Conservation (phyloP, 2,797 vertebrate species). For the Petrocephalus schoutedeni region DNA sequence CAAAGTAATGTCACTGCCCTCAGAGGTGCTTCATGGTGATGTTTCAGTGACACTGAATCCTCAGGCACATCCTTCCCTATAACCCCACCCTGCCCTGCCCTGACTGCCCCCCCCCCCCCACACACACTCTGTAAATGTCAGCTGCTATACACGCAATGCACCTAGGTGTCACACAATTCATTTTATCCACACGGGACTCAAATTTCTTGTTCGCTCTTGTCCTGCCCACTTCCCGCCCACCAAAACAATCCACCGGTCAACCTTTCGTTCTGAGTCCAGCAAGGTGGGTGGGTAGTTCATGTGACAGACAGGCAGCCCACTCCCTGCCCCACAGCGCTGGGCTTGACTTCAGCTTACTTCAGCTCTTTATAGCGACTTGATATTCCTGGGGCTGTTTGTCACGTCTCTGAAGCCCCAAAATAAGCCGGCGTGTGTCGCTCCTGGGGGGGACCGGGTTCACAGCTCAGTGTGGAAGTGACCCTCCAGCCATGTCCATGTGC, state of each 20-base stretch:
- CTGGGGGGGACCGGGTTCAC: background rate
- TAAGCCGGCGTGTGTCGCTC: constrained; percentile 3
- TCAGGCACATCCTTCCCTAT: background rate
- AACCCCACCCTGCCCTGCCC: background rate
- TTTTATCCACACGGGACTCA: background rate
- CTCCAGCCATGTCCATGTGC: constrained; percentile 17
- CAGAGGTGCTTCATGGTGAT: background rate
- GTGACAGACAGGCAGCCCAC: background rate
- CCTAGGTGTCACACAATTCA: background rate
- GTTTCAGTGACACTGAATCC: background rate
- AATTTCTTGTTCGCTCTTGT: background rate
- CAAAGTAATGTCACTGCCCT: background rate
- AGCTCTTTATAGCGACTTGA: constrained; percentile 23
- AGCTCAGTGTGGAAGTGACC: constrained; percentile 15
- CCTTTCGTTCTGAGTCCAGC: background rate
- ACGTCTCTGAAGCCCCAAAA: constrained; percentile 22
- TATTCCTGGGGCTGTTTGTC: constrained; percentile 19
- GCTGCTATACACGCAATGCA: background rate
- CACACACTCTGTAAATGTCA: background rate
- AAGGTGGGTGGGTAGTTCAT: background rate
- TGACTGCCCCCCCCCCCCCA: background rate
- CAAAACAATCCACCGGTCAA: background rate
- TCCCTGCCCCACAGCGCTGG: background rate
- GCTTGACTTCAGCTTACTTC: constrained; percentile 20
- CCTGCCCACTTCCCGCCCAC: background rate